Evolutionary conservation across 2,888 invertebrate genomes (phyloP), one percentile per base, ranked within the genome.

Genomic region (Himalopsyche japonica): DNA sequence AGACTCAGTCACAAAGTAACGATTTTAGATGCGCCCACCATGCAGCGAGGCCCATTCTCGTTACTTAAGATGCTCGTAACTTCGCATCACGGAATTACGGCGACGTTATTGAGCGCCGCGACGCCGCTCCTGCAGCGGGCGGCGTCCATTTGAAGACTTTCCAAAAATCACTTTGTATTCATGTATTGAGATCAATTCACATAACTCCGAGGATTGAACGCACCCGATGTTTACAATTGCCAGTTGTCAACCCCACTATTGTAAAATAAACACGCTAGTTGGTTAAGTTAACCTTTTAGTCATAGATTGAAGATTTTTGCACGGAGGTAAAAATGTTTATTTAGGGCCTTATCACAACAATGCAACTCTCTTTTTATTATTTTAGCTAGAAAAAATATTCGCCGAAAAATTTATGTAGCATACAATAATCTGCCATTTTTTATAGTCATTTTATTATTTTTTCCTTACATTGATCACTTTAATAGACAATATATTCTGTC

Each of bases 151-250:
- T 34, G 64, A 32, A 76, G 77, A 24, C 47, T 80, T 76, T 79
- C 85, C 82, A 64, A 84, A 82, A 86, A 86, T 86, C 86, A 86
- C 86, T 86, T 86, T 86, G 85, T 87, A 87, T 86, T 87, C 86
- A 86, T 87, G 86, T 86, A 86, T 87, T 87, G 85, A 83, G 82
- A 87, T 86, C 85, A 87, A 88, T 87, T 86, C 86, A 83, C 87
- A 88, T 88, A 88, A 87, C 87, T 89, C 90, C 88, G 64, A 57
- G 70, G 15, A 57, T n/a, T 57, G 20, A 20, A 57, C 57, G 57
- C 57, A 20, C 24, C 57, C 57, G 57, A 57, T 57, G 79, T 83
- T 83, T 83, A 83, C 83, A 80, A 57, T 57, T 57, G 57, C 20
- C 57, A n/a, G 57, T 57, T 57, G 20, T 20, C 57, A 57, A 57